These are phyloP conservation scores for Agonopterix heracliana DNA, from an alignment of 2,888 invertebrate genomes.

Conservation along the genomic window DNA sequence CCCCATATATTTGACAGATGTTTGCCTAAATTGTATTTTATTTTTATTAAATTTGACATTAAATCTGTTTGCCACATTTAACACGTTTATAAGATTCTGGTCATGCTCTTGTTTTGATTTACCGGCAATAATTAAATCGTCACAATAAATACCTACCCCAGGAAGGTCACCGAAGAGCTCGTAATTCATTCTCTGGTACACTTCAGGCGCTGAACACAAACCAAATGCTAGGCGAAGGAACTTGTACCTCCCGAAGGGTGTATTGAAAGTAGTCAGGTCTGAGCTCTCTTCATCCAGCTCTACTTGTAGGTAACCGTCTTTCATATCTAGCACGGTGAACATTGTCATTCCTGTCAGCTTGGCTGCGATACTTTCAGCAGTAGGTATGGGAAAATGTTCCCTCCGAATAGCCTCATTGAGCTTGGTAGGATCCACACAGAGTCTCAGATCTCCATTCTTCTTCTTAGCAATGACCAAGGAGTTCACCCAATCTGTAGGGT, in stretches of 20 bases:
- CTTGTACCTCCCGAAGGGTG: neutral
- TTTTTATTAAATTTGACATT: slow-evolving; percentile 1
- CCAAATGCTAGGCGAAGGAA: slow-evolving; percentile 7
- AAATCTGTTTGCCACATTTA: neutral
- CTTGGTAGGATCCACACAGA: slow-evolving; percentile 9
- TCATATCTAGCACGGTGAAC: slow-evolving; percentile 6
- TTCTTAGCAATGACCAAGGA: slow-evolving; percentile 10
- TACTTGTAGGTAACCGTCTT: slow-evolving; percentile 6
- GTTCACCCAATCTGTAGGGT: slow-evolving; percentile 12
- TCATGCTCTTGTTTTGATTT: neutral
- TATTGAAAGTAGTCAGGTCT: slow-evolving; percentile 7
- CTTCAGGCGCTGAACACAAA: slow-evolving; percentile 9
- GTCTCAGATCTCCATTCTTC: slow-evolving; percentile 5
- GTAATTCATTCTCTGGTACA: slow-evolving; percentile 3
- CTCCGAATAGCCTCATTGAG: slow-evolving; percentile 5
- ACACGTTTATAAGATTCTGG: neutral
- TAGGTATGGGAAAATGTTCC: slow-evolving; percentile 8
- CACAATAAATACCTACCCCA: neutral
- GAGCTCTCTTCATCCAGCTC: neutral
- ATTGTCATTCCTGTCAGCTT: slow-evolving; percentile 1
- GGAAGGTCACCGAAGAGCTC: neutral
- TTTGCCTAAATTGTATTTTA: neutral
- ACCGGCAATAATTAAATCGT: neutral
- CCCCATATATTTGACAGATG: neutral
- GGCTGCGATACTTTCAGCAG: slow-evolving; percentile 4